phyloP scores from a whole-genome alignment of 2,113 vertebrate species.

The Callorhinus ursinus region DNA sequence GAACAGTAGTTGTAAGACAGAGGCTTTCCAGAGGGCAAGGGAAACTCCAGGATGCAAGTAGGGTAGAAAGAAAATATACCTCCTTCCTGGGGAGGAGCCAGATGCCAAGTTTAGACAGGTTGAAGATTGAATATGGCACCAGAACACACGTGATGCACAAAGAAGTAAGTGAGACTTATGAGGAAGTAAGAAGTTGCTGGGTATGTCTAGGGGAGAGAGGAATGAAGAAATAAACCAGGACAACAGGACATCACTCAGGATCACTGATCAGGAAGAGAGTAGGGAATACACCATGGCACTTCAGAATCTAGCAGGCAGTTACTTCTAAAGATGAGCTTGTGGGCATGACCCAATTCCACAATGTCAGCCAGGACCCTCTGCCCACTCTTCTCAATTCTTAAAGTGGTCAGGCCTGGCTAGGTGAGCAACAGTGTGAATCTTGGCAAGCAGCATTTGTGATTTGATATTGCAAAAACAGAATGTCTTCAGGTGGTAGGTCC shows the following conservation, averaged over 20 bases:
- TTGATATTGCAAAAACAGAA: conserved; percentile 65
- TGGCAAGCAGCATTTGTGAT: conserved; percentile 58
- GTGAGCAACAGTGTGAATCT: conserved; percentile 58
- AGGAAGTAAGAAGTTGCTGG: background rate
- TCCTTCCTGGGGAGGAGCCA: background rate
- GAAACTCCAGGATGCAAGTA: background rate
- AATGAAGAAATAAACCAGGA: conserved; percentile 17
- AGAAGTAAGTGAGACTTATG: background rate
- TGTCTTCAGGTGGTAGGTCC: conserved; percentile 59
- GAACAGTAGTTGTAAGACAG: background rate
- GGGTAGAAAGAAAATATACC: background rate
- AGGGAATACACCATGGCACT: background rate
- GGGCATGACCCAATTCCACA: conserved; percentile 21
- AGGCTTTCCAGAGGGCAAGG: background rate
- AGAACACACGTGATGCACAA: background rate
- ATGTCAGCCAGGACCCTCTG: conserved; percentile 29
- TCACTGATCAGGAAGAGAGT: background rate
- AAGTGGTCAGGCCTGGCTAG: conserved; percentile 51
- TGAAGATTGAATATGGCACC: background rate
- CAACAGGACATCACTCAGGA: background rate
- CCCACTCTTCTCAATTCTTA: conserved; percentile 13
- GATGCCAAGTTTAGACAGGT: background rate
- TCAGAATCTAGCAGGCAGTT: conserved; percentile 31
- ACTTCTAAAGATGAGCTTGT: conserved; percentile 36
- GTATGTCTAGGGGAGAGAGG: background rate